Conservation (phyloP, 2,888 invertebrate genomes). For the Lycocerus yunnanus region DNA sequence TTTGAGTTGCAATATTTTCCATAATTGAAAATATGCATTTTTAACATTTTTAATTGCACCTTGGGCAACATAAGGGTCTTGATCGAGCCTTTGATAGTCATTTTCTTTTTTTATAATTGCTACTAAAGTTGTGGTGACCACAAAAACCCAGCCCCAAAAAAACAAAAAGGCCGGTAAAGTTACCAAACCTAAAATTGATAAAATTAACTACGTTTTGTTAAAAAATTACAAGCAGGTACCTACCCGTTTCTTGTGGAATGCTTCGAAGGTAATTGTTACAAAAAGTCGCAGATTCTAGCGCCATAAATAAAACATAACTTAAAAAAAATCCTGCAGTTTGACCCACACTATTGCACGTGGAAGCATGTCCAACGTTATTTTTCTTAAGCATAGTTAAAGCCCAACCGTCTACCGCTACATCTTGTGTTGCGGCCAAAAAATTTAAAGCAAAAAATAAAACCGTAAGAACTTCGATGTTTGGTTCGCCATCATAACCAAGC, state of each 20-base stretch:
- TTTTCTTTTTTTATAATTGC: constrained; percentile 86
- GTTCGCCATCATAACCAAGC: constrained; percentile 67
- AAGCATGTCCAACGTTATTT: constrained; percentile 96
- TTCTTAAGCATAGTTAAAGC: constrained; percentile 97
- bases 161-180: constrained; percentile 76
- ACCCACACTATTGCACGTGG: constrained; percentile 98
- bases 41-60: constrained; percentile 56
- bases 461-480: constrained; percentile 81
- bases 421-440: constrained; percentile 98
- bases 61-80: constrained; percentile 51
- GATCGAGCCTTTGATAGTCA: constrained; percentile 54
- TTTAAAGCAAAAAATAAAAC: constrained; percentile 88
- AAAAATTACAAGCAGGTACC: not conserved
- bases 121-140: constrained; percentile 87
- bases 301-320: constrained; percentile 95
- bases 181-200: constrained; percentile 46
- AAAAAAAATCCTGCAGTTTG: constrained; percentile 98
- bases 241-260: constrained; percentile 71
- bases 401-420: constrained; percentile 99
- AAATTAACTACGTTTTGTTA: not conserved
- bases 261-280: constrained; percentile 90
- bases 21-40: constrained; percentile 82
- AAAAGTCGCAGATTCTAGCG: constrained; percentile 93
- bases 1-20: constrained; percentile 81
- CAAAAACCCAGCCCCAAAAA: constrained; percentile 94